phyloP scores from a whole-genome alignment of 2,888 invertebrate species.

The Callosobruchus maculatus region DNA sequence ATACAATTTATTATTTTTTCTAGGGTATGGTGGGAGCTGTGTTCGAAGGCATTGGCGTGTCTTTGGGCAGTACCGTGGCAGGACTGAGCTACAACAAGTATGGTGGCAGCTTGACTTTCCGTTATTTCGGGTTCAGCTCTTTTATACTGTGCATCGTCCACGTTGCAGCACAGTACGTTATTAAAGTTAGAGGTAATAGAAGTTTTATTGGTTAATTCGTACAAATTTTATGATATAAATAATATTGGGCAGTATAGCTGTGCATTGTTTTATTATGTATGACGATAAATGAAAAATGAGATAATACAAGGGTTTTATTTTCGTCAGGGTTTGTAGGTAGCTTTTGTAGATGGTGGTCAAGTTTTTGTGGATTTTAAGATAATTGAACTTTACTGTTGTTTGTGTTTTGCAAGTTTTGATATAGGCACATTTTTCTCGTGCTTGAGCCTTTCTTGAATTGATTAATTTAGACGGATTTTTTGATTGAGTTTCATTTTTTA shows the following conservation, averaged over 20 bases:
- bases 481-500: no score
- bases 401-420: no score
- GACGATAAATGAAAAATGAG: background rate
- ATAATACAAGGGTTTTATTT: background rate
- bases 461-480: no score
- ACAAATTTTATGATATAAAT: background rate
- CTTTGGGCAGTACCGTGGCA: conserved; percentile 75
- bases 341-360: background rate
- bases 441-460: no score
- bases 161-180: conserved; percentile 50
- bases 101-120: conserved; percentile 67
- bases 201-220: background rate
- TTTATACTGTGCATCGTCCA: conserved; percentile 61
- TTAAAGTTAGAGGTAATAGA: conserved; percentile 28
- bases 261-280: background rate
- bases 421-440: no score
- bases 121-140: conserved; percentile 67
- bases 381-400: no score
- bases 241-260: background rate
- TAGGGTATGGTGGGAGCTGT: conserved; percentile 82
- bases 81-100: conserved; percentile 61
- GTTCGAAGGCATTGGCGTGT: conserved; percentile 83
- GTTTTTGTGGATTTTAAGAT: no score
- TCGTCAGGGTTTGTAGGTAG: background rate
- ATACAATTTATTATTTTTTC: conserved; percentile 25